These are phyloP conservation scores for Drosophila antonietae DNA, from an alignment of 2,888 invertebrate species.

Conservation along the genomic window DNA sequence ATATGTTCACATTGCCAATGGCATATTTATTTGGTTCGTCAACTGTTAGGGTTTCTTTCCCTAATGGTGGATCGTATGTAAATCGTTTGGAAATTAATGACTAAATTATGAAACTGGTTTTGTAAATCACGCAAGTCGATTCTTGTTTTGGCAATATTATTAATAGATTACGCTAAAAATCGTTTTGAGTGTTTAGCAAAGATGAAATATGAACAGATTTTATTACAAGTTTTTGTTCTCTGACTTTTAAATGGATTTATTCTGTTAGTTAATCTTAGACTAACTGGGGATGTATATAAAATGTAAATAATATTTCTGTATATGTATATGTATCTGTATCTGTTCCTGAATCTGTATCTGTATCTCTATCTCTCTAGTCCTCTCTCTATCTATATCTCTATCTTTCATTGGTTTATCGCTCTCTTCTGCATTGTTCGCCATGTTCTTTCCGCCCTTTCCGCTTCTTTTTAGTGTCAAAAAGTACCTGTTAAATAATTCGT, in stretches of 20 bases:
- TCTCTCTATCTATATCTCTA: too few relatives aligned
- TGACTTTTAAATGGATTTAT: neutral
- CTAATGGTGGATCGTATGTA: constrained; percentile 17
- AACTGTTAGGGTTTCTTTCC: constrained; percentile 21
- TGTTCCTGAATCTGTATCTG: too few relatives aligned
- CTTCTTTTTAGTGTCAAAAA: constrained; percentile 12
- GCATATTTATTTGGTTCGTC: neutral
- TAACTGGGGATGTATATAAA: neutral
- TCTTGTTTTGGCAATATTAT: constrained; percentile 12
- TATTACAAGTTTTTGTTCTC: neutral
- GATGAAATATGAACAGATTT: neutral
- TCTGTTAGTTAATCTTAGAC: neutral
- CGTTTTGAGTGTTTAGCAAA: neutral
- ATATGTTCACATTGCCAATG: constrained; percentile 77
- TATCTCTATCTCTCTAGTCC: too few relatives aligned
- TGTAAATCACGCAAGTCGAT: constrained; percentile 26
- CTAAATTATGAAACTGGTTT: constrained; percentile 59
- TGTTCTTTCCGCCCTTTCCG: neutral
- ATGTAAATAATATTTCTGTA: neutral
- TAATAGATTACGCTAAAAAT: neutral
- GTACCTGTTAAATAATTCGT: constrained; percentile 18
- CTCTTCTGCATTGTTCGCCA: neutral
- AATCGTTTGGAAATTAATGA: constrained; percentile 45
- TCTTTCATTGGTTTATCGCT: neutral
- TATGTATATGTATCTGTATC: neutral